Conservation (phyloP, 2,113 vertebrate species). For the Plecturocebus donacophilus region DNA sequence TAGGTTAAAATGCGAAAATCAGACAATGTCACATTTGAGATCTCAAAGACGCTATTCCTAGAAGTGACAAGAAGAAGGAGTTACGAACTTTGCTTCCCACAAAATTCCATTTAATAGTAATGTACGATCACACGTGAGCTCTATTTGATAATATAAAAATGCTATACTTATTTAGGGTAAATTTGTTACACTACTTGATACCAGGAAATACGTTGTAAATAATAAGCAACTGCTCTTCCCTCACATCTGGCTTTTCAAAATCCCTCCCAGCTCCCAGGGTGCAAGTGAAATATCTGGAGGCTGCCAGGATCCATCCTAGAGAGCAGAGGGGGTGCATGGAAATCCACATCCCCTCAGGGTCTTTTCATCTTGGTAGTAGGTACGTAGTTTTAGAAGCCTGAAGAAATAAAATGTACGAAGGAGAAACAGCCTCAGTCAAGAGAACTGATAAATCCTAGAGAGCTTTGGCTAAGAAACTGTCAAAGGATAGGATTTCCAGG, state of each 20-base stretch:
- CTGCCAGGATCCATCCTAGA: background rate
- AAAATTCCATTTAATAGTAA: conserved; percentile 45
- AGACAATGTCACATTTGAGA: background rate
- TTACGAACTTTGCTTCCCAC: conserved; percentile 37
- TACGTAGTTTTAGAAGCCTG: background rate
- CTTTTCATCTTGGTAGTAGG: background rate
- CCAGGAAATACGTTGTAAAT: conserved; percentile 22
- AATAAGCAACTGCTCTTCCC: background rate
- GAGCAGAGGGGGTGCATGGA: no score
- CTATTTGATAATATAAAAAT: conserved; percentile 47
- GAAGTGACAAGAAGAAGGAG: background rate
- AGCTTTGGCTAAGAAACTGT: background rate
- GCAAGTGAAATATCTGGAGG: background rate
- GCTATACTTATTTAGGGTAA: conserved; percentile 1
- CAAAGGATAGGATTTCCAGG: background rate
- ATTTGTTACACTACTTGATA: conserved; percentile 10
- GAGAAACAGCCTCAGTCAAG: background rate
- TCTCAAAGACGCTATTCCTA: conserved; percentile 15
- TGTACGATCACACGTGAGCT: background rate
- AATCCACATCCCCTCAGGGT: accelerated
- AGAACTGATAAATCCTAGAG: background rate
- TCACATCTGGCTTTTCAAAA: background rate
- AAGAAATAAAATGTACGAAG: background rate
- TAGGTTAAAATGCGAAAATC: conserved; percentile 20
- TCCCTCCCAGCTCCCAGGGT: background rate